Evolutionary conservation across 2,888 invertebrate species (phyloP), one percentile per base, ranked within the genome.

Genomic region (Acleris holmiana): DNA sequence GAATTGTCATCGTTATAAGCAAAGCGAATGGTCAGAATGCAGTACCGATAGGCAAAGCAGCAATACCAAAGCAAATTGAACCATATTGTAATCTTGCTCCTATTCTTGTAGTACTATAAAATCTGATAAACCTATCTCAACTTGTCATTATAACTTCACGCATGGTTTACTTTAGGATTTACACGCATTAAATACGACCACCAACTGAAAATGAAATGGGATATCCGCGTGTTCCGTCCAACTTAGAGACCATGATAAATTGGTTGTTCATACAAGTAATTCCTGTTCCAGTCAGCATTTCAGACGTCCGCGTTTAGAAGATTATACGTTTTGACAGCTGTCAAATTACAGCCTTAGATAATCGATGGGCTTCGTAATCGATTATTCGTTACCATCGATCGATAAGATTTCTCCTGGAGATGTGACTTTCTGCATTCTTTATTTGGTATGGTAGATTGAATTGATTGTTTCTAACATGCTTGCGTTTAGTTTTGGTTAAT

Each of bases 301-400:
- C 56, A 66, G 66, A 68, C 58, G 61, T 62, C 60, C 49, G 53
- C 56, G 66, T 66, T 55, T 60, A 61, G 66, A 62, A 68, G 68
- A 70, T 72, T 70, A 72, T 67, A 66, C 54, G 66, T 70, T 75
- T 72, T 70, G 75, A 76, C 72, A 74, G 69, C 71, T 64, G 71
- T 75, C 74, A 71, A 73, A 73, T 74, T 71, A 70, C 67, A 53
- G 62, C 62, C 65, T 67, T 66, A 69, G 62, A 58, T 72, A 73
- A 75, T 71, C 69, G 70, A 64, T 71, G 68, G 70, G 72, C 69
- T 69, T 68, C 67, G 67, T 71, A 75, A 76, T 75, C 71, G 71
- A 72, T 75, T 74, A 71, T 66, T 67, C 64, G 58, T 62, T 67
- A 60, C 55, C 55, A 50, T 60, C 53, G 56, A 64, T 64, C 67